These are phyloP conservation scores for Empis livida DNA, from an alignment of 2,888 invertebrate species.

Conservation along the genomic window DNA sequence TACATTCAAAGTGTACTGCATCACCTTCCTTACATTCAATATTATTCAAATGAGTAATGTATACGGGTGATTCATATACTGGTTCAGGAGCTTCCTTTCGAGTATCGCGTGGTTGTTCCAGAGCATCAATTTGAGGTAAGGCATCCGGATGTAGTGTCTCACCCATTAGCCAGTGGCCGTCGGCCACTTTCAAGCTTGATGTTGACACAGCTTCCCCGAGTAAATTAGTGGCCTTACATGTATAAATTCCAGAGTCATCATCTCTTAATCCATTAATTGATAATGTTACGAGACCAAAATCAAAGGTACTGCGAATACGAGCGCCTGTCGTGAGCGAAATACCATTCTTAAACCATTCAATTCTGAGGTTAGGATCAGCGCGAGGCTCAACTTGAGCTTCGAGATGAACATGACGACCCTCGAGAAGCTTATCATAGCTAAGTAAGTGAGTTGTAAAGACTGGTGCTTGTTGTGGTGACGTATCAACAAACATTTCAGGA, in stretches of 20 bases:
- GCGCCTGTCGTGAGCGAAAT: slow-evolving; percentile 73
- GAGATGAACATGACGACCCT: slow-evolving; percentile 74
- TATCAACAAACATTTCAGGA: slow-evolving; percentile 76
- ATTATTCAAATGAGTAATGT: slow-evolving; percentile 82
- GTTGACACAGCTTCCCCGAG: slow-evolving; percentile 92
- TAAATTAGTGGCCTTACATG: slow-evolving; percentile 86
- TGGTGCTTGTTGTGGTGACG: slow-evolving; percentile 79
- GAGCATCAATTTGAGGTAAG: slow-evolving; percentile 67
- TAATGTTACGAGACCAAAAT: slow-evolving; percentile 90
- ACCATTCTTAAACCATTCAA: slow-evolving; percentile 93
- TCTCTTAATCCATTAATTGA: slow-evolving; percentile 76
- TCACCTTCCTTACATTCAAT: slow-evolving; percentile 80
- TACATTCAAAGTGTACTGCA: slow-evolving; percentile 80
- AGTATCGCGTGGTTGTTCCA: slow-evolving; percentile 65
- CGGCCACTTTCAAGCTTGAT: slow-evolving; percentile 77
- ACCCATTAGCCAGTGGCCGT: slow-evolving; percentile 75
- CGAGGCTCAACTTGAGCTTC: slow-evolving; percentile 87
- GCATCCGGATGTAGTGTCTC: slow-evolving; percentile 84
- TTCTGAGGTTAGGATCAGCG: slow-evolving; percentile 72
- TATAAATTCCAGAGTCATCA: slow-evolving; percentile 91
- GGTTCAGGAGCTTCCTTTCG: slow-evolving; percentile 61
- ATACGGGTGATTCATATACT: slow-evolving; percentile 71
- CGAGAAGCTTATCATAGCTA: slow-evolving; percentile 68
- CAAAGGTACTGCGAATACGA: slow-evolving; percentile 84
- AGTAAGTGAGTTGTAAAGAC: slow-evolving; percentile 89